These are phyloP conservation scores for Teleogryllus occipitalis DNA, from an alignment of 1,140 invertebrate genomes.

Conservation along the genomic window DNA sequence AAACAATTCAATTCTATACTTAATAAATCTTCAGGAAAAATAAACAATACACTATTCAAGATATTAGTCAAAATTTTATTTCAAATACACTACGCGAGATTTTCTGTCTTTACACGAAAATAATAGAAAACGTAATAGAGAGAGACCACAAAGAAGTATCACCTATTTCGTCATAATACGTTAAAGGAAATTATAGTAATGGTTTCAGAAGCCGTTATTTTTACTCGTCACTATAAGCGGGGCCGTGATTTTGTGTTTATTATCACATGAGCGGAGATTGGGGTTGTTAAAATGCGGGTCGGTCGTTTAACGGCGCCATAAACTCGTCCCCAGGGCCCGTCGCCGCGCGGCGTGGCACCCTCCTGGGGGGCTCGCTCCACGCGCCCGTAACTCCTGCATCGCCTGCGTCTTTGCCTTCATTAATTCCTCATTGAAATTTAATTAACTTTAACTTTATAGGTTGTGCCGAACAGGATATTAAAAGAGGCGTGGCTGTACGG, in stretches of 20 bases:
- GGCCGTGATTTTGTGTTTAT: background rate
- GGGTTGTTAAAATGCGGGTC: background rate
- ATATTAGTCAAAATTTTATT: too few relatives aligned
- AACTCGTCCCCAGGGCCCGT: background rate
- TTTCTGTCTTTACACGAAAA: too few relatives aligned
- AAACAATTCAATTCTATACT: too few relatives aligned
- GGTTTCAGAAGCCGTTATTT: background rate
- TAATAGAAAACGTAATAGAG: too few relatives aligned
- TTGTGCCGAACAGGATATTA: constrained; percentile 21
- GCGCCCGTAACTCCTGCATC: background rate
- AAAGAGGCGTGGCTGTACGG: constrained; percentile 15
- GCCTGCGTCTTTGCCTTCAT: constrained; percentile 11
- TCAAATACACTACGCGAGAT: too few relatives aligned
- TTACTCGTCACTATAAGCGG: background rate
- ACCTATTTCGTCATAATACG: too few relatives aligned
- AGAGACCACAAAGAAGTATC: too few relatives aligned
- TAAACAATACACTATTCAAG: too few relatives aligned
- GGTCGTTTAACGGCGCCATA: background rate
- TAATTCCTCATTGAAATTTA: constrained; percentile 24
- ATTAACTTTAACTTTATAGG: constrained; percentile 21
- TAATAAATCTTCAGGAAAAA: too few relatives aligned
- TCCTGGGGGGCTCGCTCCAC: background rate
- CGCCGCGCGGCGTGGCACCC: background rate
- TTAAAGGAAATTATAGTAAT: background rate
- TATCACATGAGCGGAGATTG: constrained; percentile 1